Evolutionary conservation across 2,113 vertebrate genomes (phyloP).

Genomic region (Pelecanus crispus): DNA sequence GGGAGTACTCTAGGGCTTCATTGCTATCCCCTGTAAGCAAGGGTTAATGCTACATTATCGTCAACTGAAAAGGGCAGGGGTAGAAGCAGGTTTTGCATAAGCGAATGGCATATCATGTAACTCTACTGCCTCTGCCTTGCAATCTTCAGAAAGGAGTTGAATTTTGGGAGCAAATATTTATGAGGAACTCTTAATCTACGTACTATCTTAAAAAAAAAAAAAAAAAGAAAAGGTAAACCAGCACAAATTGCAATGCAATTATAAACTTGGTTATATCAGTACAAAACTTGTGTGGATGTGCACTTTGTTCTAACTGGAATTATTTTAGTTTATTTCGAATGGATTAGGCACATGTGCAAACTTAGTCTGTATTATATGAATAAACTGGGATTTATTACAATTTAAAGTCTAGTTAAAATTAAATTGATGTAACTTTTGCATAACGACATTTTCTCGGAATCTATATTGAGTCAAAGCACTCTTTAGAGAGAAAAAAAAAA

Average conservation of each 20-base stretch:
- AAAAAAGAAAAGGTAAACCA: background rate
- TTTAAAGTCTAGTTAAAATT: background rate
- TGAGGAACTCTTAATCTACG: background rate
- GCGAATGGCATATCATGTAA: rapidly evolving
- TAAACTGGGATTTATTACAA: background rate
- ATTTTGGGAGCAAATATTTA: background rate
- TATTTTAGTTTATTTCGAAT: background rate
- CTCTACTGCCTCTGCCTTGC: too few species aligned
- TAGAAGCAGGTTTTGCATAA: background rate
- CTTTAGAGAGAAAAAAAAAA: background rate
- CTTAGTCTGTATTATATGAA: background rate
- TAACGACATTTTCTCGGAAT: background rate
- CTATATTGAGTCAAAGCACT: background rate
- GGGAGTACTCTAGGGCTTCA: background rate
- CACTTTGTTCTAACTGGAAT: background rate
- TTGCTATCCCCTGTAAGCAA: background rate
- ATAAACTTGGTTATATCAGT: background rate
- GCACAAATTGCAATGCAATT: background rate
- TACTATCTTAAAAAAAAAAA: background rate
- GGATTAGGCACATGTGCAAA: background rate
- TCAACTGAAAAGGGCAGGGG: background rate
- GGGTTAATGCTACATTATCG: background rate
- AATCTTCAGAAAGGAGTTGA: background rate
- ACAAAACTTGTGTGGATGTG: background rate
- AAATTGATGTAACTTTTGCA: background rate